Base-by-base conservation (phyloP, 2,113 vertebrate genomes). In the Prionailurus viverrinus region DNA sequence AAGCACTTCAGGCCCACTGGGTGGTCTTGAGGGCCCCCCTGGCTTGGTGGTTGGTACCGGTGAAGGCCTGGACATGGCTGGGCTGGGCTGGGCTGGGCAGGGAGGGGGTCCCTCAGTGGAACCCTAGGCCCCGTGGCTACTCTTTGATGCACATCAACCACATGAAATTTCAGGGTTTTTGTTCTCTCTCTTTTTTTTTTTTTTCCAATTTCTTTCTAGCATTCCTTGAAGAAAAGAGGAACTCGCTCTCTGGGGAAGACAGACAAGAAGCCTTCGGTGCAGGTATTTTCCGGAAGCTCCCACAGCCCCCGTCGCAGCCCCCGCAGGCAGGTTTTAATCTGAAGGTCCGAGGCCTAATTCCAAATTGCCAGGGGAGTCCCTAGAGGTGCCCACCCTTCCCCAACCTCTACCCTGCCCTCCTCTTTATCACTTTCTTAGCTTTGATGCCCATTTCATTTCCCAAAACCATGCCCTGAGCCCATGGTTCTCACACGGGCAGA, bases 191-290 rank as follows among this genome's bases (percentile, higher is more conserved):
- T 39, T 87, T 41, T 87, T 85, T 53, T 81, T 7, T 61, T 10
- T 41, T 39, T 81, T 83, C 25, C 4, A 29, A n/a, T 98, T 51
- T 93, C 94, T 66, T 95, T 93, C 51, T 98, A 99, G 99, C 99
- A 99, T 97, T 99, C 99, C 97, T 98, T 99, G 98, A 99, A 99
- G 99, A 99, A 99, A 98, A 98, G 99, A 98, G 99, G 98, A 19
- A 99, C 99, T 45, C 99, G 99, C 73, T 99, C 99, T 86, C 91
- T 99, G 33, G 99, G 99, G 98, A 99, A 99, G 98, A 97, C 99
- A 0, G 99, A 99, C 63, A 99, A 99, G 99, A 99, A 99, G 95
- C 96, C 99, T 0, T 99, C 98, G 0, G 98, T 99, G 92, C 99
- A 99, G 99, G 99, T 99, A 99, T 4, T 63, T 48, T 87, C 69